Evolutionary conservation across 2,797 vertebrate species (phyloP), one percentile per base, ranked within the genome.

Genomic region (Cetoscarus ocellatus): DNA sequence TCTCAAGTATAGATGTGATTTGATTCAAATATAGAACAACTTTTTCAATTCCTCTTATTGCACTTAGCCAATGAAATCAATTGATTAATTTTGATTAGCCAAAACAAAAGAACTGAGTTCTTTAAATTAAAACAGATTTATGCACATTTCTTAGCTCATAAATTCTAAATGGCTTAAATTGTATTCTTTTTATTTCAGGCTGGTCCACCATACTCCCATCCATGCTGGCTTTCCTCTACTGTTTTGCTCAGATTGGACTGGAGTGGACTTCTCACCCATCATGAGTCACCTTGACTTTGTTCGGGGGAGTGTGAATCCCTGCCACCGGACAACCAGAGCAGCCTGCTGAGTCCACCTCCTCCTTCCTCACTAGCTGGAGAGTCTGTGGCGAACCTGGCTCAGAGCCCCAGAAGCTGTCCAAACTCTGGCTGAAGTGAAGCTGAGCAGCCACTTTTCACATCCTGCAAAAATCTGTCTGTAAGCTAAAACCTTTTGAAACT

Each of bases 231-330:
- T 95, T 94, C 82, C 93, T 95, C 49, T 95, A 95, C 86, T 95
- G 94, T 84, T 95, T 94, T 47, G 93, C 94, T 51, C 95, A 95
- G 76, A 82, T 95, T 38, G 94, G 95, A 73, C 87, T 95, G 9
- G 92, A 95, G 65, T 73, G 89, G 90, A 87, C 92, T 43, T 70
- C 86, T 55, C 86, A 70, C 70, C 83, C 80, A 17, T 58, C 79
- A 1, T 87, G 86, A 90, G 77, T 90, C 79, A 86, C 84, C 83
- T 92, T 88, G 83, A 88, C 74, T 82, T 84, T 73, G 27, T 5
- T 18, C 51, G 34, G 3, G 53, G 64, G 38, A 39, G 60, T 36
- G 45, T 62, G 78, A 82, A 75, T 74, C 64, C 47, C 78, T 19
- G 61, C 79, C 15, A 57, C 48, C 14, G 34, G 68, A 39, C 75